Percentiles rank a stretch among this genome's conserved stretches.
Conservation (phyloP, 2,113 vertebrate species). For the Grammomys dolichurus region DNA sequence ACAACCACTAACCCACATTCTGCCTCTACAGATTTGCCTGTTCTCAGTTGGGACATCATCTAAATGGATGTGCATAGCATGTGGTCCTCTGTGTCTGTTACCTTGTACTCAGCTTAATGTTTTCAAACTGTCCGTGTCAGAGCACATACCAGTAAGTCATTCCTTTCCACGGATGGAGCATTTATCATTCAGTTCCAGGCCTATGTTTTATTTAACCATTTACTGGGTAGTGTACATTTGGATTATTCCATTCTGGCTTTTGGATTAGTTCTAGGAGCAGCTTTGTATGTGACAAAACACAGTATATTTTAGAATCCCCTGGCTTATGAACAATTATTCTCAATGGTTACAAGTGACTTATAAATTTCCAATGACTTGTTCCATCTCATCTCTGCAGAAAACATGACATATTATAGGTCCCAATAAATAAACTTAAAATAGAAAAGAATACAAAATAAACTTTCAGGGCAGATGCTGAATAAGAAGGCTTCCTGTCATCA, state of each 20-base stretch:
- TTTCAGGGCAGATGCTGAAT: neutral
- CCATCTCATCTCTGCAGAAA: neutral
- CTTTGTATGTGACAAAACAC: neutral
- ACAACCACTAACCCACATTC: neutral
- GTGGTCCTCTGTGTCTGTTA: neutral
- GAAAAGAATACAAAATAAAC: neutral
- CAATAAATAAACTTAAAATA: neutral
- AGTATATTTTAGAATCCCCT: neutral
- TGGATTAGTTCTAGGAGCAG: neutral
- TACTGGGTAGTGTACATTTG: neutral
- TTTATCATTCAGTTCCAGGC: neutral
- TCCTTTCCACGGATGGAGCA: neutral
- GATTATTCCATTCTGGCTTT: neutral
- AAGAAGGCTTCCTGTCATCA: constrained; percentile 1
- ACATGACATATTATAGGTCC: fast-evolving
- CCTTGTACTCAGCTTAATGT: neutral
- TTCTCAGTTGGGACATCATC: neutral
- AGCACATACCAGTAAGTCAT: neutral
- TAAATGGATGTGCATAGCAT: neutral
- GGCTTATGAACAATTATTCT: neutral
- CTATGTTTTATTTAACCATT: neutral
- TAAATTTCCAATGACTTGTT: neutral
- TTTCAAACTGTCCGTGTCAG: neutral
- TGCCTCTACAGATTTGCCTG: neutral
- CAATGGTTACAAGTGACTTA: neutral